phyloP scores from a whole-genome alignment of 2,888 invertebrate genomes.

The Drosophila basisetae region DNA sequence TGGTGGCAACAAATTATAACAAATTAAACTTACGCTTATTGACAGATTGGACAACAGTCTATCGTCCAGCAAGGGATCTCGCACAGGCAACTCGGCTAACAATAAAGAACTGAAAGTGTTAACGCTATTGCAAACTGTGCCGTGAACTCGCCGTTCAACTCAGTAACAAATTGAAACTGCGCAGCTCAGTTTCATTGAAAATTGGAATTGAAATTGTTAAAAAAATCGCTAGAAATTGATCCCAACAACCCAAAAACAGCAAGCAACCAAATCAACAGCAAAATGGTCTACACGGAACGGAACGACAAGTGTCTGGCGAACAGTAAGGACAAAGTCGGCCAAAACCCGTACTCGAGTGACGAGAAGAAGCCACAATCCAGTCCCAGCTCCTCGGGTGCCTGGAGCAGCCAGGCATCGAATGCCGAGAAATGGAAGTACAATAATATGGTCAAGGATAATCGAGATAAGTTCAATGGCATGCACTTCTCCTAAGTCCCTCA shows the following conservation, averaged over 20 bases:
- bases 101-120: constrained; percentile 84
- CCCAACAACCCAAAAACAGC: constrained; percentile 2
- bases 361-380: constrained; percentile 23
- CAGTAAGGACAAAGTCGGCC: constrained; percentile 52
- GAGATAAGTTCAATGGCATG: constrained; percentile 83
- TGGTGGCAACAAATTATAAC: not conserved
- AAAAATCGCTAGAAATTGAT: constrained; percentile 35
- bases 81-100: constrained; percentile 85
- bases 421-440: constrained; percentile 85
- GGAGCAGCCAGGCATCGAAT: constrained; percentile 71
- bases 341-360: constrained; percentile 26
- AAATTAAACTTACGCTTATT: not conserved
- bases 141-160: constrained; percentile 75
- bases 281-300: constrained; percentile 83
- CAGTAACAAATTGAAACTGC: constrained; percentile 34
- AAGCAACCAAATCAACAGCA: constrained; percentile 57
- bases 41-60: constrained; percentile 83
- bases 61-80: constrained; percentile 83
- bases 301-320: constrained; percentile 78
- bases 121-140: constrained; percentile 84
- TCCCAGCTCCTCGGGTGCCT: constrained; percentile 46
- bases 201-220: constrained; percentile 28
- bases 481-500: constrained; percentile 79
- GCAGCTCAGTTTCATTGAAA: constrained; percentile 32
- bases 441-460: constrained; percentile 83